Percentiles rank a stretch among this genome's conserved stretches.
Evolutionary conservation across 2,888 invertebrate species (phyloP).

Genomic region (Zaprionus lineosus): DNA sequence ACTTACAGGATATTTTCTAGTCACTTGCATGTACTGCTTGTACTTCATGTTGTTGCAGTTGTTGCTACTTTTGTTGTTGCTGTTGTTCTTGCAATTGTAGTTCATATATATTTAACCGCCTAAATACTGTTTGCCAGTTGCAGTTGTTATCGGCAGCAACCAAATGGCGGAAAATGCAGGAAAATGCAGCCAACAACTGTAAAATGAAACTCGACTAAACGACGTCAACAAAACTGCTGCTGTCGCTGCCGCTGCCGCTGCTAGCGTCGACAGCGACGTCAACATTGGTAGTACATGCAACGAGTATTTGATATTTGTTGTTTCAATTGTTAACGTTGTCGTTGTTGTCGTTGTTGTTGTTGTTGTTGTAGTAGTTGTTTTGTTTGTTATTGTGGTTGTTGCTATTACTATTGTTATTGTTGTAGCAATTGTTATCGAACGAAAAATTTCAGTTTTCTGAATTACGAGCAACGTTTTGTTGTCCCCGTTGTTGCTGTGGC

Average conservation of each 20-base stretch:
- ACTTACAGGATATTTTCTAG: constrained; percentile 1
- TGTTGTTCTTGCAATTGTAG: constrained; percentile 50
- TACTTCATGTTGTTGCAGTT: not conserved
- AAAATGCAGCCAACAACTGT: constrained; percentile 53
- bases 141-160: constrained; percentile 69
- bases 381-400: constrained; percentile 22
- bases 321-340: constrained; percentile 18
- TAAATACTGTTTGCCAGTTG: constrained; percentile 69
- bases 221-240: constrained; percentile 28
- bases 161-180: constrained; percentile 68
- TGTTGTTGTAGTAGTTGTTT: constrained; percentile 42
- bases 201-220: constrained; percentile 37
- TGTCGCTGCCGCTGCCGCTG: constrained; percentile 4
- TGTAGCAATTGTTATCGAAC: constrained; percentile 41
- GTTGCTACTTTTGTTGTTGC: constrained; percentile 7
- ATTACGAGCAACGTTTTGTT: constrained; percentile 32
- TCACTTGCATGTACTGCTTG: not conserved
- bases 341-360: constrained; percentile 11
- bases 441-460: constrained; percentile 33
- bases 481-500: constrained; percentile 2
- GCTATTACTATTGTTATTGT: not conserved
- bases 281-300: constrained; percentile 41
- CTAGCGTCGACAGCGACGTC: not conserved
- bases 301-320: constrained; percentile 44
- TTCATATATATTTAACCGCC: constrained; percentile 71